These are phyloP conservation scores for Eristalis intricaria DNA, from an alignment of 2,888 invertebrate genomes.

Conservation along the genomic window DNA sequence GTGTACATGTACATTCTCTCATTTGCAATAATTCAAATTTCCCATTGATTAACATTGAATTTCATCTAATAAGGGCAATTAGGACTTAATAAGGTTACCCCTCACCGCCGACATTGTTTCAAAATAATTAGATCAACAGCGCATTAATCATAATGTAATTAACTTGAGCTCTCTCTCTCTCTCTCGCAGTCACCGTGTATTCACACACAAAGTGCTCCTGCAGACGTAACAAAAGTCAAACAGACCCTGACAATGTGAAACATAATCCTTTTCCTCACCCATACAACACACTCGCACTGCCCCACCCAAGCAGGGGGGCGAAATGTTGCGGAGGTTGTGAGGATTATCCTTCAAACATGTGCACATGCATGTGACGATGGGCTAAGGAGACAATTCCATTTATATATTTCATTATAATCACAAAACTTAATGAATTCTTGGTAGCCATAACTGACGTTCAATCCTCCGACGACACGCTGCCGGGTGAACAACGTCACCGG, in stretches of 20 bases:
- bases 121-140: constrained; percentile 63
- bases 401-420: constrained; percentile 40
- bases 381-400: constrained; percentile 5
- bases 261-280: constrained; percentile 24
- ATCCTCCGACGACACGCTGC: not conserved
- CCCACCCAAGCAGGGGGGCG: not conserved
- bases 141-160: constrained; percentile 67
- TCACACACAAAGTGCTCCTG: not conserved
- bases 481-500: not conserved
- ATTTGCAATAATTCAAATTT: constrained; percentile 53
- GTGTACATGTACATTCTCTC: not conserved
- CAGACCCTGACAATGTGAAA: constrained; percentile 46
- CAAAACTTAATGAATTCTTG: constrained; percentile 29
- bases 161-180: constrained; percentile 23
- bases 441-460: constrained; percentile 19
- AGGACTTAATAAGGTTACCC: constrained; percentile 30
- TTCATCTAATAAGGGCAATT: constrained; percentile 53
- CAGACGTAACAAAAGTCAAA: constrained; percentile 40
- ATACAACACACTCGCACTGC: not conserved
- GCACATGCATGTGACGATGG: constrained; percentile 21
- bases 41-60: constrained; percentile 46
- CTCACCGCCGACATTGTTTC: constrained; percentile 49
- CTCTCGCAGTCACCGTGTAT: not conserved
- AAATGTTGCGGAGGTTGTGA: not conserved
- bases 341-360: constrained; percentile 58